Percentiles rank a stretch among this genome's conserved stretches.
Conservation (phyloP, 1,140 invertebrate species). For the Nasonia vitripennis region DNA sequence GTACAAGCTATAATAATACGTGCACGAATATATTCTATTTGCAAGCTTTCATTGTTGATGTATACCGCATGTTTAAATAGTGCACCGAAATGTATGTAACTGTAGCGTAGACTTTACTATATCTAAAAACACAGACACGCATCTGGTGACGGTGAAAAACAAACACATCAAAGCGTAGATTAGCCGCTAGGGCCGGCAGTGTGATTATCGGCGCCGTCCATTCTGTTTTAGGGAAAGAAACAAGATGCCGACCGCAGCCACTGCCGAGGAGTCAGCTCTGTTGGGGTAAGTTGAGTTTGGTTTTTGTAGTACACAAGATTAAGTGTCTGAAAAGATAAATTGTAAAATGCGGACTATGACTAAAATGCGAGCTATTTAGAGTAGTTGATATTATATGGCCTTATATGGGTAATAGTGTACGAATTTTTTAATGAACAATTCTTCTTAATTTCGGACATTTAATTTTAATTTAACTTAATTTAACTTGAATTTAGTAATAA, state of each 20-base stretch:
- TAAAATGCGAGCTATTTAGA: too few species aligned
- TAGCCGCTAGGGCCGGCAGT: conserved; percentile 68
- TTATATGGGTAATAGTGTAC: too few species aligned
- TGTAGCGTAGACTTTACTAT: neutral
- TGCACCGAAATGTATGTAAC: neutral
- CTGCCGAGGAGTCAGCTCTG: conserved; percentile 82
- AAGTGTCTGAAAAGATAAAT: neutral
- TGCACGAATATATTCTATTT: neutral
- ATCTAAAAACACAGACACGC: neutral
- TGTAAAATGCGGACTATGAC: neutral
- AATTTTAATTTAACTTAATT: neutral
- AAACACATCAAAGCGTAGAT: conserved; percentile 52
- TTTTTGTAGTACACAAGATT: neutral
- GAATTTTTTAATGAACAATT: too few species aligned
- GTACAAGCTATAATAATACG: neutral
- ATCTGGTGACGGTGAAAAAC: conserved; percentile 46
- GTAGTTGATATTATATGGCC: too few species aligned
- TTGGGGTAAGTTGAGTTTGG: conserved; percentile 78
- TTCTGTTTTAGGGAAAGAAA: conserved; percentile 78
- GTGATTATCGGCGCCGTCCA: conserved; percentile 72
- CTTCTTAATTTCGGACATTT: neutral
- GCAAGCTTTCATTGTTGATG: conserved; percentile 44
- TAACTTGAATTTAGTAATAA: neutral
- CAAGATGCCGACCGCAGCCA: conserved; percentile 81
- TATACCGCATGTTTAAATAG: conserved; percentile 11